Base-by-base conservation (phyloP, 2,113 vertebrate genomes). In the Epinephelus lanceolatus region DNA sequence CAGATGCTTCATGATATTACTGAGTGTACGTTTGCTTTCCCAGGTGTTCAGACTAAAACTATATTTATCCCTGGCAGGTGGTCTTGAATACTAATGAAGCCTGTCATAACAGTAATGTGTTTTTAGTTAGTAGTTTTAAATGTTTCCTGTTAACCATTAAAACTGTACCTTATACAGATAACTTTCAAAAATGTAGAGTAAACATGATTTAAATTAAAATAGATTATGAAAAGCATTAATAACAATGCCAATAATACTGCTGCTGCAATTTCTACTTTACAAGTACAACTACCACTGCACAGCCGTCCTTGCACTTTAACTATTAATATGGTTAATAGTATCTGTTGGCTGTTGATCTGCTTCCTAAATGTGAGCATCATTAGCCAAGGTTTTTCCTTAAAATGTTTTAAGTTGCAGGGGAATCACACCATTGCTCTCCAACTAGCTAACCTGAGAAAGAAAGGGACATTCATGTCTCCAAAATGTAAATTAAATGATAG, bases 1-100 rank as follows among this genome's bases (percentile, higher is more conserved):
- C 70, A 68, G 72, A 62, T 78, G 77, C 45, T 74, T 63, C 3
- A 13, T 65, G 52, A 67, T 30, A 30, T 78, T 51, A 73, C 63
- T 7, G 63, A 25, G 37, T 23, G 37, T 56, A 47, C 8, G 14
- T n/a, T 47, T 52, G 49, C 42, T 74, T 63, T 77, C 83, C 62
- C 70, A 76, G 80, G 75, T 81, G 77, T 68, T 60, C 57, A 59
- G 47, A 86, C 76, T 11, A 56, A 78, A 86, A 53, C 53, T 70
- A 67, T 76, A 81, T 81, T 83, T 72, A 74, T 74, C 57, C 68
- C 40, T 53, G 72, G 61, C 83, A 77, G 52, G 63, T 86, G 80
- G 62, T 86, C 6, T 56, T 66, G 57, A 73, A 86, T 79, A 76
- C 74, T 71, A 33, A 83, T 73, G 30, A 72, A 56, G 33, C 14